Base-by-base conservation (phyloP, 2,113 vertebrate species). In the Cheilinus undulatus region DNA sequence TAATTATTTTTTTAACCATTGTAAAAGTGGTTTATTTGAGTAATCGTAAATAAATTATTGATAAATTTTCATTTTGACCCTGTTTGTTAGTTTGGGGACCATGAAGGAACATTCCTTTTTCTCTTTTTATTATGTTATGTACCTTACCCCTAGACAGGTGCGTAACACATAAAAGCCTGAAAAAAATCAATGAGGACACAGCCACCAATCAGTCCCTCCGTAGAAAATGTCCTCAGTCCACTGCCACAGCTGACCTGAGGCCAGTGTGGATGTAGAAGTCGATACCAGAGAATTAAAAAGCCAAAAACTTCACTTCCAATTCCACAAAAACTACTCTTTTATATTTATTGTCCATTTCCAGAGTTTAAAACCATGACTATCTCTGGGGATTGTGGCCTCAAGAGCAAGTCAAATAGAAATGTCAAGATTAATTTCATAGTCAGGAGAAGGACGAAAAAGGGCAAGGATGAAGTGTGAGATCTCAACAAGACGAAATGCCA, bases 391-490 rank as follows among this genome's bases (percentile, higher is more conserved):
- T 57, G 51, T 26, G 52, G 28, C 34, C 4, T 26, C 2, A 10
- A 57, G 46, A 42, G 54, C 13, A 22, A 63, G 42, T 57, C 10
- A 68, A 70, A 69, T 30, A n/a, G 22, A 86, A 82, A 87, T 78
- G 61, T 80, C 80, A 84, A 53, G 63, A 69, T 40, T 36, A 32
- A 74, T 76, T 85, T 71, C 19, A 68, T 3, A 57, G 36, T 73
- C 4, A 74, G 74, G n/a, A 24, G 27, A 64, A n/a, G 38, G 60
- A 54, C 8, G 23, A 51, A 70, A 74, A 78, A 83, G 60, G 67
- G 48, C 46, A 76, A 43, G 60, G 36, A 43, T 3, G 22, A 77
- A n/a, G 45, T 59, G 78, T 19, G 46, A 80, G 60, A 72, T 66
- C 69, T 72, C 58, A 79, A 77, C 24, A 43, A 34, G 63, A 72